Evolutionary conservation across 2,888 invertebrate species (phyloP), one percentile per base, ranked within the genome.

Genomic region (Teleogryllus oceanicus): DNA sequence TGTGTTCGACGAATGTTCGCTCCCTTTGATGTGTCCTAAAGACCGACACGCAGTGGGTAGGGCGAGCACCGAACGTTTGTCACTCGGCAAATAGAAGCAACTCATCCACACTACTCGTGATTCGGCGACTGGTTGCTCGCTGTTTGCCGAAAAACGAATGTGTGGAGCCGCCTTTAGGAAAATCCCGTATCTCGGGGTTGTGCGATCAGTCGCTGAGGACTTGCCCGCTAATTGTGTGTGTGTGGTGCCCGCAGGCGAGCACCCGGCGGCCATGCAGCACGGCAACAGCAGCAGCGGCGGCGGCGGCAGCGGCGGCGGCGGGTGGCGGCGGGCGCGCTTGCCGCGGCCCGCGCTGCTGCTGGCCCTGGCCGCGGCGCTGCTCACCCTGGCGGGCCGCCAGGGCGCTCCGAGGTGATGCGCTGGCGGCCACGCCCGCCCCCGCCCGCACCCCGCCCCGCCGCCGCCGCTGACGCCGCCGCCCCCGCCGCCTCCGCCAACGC

Each of bases 191-290:
- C 37, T 37, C 37, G 37, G 37, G 37, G 8, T 37, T 8, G 37
- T 8, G 62, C 62, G 62, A 62, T 16, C 62, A n/a, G 62, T 62
- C 16, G 62, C n/a, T 62, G 11, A n/a, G n/a, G 0, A 10, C 62
- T 3, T 5, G 16, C 5, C 1, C 21, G 1, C 21, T 21, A 21
- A 21, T 21, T 21, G 21, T 21, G 21, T 21, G 21, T 21, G 21
- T 16, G 18, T 49, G 24, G 49, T 77, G 49, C 2, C 8, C 1
- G 3, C 80, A 82, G 82, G 87, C 21, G 87, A 88, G 84, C 86
- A 87, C 81, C 87, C 88, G 11, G 88, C 87, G 37, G 88, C 88
- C 16, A 88, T 88, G 87, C 88, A 88, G 82, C 87, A 88, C 81
- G 87, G 87, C 78, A 86, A 86, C 83, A 86, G 86, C 82, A 84